Base-by-base conservation (phyloP, 92 coral and sea anemone species). In the Siderastrea siderea region DNA sequence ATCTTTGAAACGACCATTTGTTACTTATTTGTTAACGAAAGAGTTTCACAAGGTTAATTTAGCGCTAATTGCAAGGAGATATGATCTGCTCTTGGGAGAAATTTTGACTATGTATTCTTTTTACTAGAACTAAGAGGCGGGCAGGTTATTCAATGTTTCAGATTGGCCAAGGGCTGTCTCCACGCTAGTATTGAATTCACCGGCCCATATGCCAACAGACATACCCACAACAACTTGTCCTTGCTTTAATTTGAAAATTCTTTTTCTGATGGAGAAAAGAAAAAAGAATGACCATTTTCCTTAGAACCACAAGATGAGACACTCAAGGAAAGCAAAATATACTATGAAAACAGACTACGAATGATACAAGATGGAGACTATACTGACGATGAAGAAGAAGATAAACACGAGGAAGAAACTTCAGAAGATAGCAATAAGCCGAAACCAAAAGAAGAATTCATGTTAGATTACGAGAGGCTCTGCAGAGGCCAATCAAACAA, bases 401-500 rank as follows among this genome's bases (percentile, higher is more conserved):
- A 51, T 2, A 80, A 49, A 0, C 65, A 38, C 16, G 53, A 84
- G 7, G 87, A 84, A 6, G 73, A 72, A 15, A 51, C 3, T n/a
- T 48, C 71, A 4, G 71, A 71, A 47, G 79, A 60, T 0, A 38
- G 58, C 26, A 61, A 47, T 3, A 61, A 84, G 17, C 44, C 72
- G 0, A n/a, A 57, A 12, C 77, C 69, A 55, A 93, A 84, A 78
- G 87, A 87, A 80, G 91, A 94, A 11, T 97, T 68, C 78, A 95
- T 93, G 87, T 77, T 62, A 45, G 78, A 75, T 58, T 97, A 97
- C 81, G 96, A 88, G 76, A 85, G 92, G 14, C 97, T 97, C 2
- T 97, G 99, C 61, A 92, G 94, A 26, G 98, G 96, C 9, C 75
- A 75, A 70, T 79, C 93, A 59, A 79, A 84, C 57, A 87, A 92